A percentile compares a stretch with the other conserved stretches of the same genome.
phyloP scores from a whole-genome alignment of 2,797 vertebrate genomes.

The Onychomys arenicola region DNA sequence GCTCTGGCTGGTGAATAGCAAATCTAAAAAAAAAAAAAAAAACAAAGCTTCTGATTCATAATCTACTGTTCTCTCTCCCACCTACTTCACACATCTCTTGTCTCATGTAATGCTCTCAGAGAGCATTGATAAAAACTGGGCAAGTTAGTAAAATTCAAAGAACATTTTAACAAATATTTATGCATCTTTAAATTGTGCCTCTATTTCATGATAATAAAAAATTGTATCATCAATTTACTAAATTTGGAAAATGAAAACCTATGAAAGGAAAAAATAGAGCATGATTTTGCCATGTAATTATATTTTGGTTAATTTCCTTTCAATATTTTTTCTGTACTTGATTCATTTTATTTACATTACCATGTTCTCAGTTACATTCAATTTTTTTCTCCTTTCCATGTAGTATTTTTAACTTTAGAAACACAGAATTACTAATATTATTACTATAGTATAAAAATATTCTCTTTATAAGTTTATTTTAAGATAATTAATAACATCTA shows the following conservation, averaged over 20 bases:
- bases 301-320: conserved; percentile 38
- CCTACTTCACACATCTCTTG: neutral
- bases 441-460: conserved; percentile 6
- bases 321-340: neutral
- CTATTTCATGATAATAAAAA: conserved; percentile 48
- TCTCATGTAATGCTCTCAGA: neutral
- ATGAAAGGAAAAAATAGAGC: neutral
- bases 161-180: neutral
- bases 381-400: neutral
- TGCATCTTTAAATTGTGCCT: neutral
- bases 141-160: conserved; percentile 38
- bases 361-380: neutral
- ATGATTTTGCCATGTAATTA: neutral
- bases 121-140: conserved; percentile 17
- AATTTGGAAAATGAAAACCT: neutral
- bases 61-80: conserved; percentile 23
- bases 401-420: conserved; percentile 52
- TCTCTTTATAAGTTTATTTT: neutral
- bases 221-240: neutral
- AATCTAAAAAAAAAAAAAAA: conserved; percentile 62
- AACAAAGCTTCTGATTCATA: conserved; percentile 52
- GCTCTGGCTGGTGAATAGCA: conserved; percentile 59
- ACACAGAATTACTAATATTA: neutral
- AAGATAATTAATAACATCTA: neutral
- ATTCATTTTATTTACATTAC: conserved; percentile 27